phyloP scores from a whole-genome alignment of 2,113 vertebrate genomes.

The Chlorocebus sabaeus region DNA sequence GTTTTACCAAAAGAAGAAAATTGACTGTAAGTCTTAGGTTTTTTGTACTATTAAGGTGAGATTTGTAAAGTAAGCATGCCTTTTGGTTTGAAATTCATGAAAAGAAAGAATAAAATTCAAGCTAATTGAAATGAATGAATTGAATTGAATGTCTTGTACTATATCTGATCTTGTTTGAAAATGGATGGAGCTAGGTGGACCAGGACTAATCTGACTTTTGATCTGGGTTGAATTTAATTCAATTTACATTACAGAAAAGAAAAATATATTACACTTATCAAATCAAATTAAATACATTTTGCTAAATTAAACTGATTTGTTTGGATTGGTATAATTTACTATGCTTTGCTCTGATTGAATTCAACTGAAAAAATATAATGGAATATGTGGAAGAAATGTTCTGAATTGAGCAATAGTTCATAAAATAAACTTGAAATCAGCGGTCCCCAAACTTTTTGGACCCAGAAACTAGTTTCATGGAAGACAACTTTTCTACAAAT shows the following conservation, averaged over 20 bases:
- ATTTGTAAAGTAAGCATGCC: background rate
- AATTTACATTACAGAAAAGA: background rate
- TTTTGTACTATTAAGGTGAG: background rate
- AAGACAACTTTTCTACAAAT: too few species aligned
- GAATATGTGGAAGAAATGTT: background rate
- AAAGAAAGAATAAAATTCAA: background rate
- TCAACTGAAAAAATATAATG: background rate
- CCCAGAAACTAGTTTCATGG: too few species aligned
- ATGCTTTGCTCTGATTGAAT: background rate
- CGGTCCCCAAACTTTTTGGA: too few species aligned
- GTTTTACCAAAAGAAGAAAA: background rate
- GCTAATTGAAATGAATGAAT: background rate
- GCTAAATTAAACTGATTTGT: background rate
- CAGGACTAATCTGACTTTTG: background rate
- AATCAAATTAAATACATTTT: background rate
- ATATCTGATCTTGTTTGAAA: background rate
- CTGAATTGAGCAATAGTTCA: background rate
- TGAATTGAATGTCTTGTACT: background rate
- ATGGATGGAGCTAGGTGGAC: background rate
- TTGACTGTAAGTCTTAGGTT: background rate
- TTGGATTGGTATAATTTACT: background rate
- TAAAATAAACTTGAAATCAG: background rate
- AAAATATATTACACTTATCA: background rate
- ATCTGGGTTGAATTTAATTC: background rate
- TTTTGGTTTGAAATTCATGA: background rate